A percentile compares a stretch with the other conserved stretches of the same genome.
Conservation (phyloP, 2,113 vertebrate genomes). For the Fregata magnificens region DNA sequence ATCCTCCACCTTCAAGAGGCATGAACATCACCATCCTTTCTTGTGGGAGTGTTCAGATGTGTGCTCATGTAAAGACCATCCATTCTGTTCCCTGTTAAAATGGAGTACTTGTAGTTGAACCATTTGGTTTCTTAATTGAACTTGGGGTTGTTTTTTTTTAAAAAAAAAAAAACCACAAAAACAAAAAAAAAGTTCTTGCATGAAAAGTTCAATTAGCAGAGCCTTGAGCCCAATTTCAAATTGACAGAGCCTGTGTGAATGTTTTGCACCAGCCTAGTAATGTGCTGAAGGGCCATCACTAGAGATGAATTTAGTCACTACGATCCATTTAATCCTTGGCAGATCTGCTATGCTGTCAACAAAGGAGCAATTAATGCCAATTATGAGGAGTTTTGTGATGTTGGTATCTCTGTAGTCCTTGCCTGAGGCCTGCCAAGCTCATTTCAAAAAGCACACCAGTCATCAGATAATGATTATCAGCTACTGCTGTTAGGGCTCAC, state of each 20-base stretch:
- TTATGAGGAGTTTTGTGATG: constrained; percentile 38
- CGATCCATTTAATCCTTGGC: neutral
- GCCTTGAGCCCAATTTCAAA: neutral
- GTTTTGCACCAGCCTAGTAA: neutral
- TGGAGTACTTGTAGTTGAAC: neutral
- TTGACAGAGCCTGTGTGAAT: neutral
- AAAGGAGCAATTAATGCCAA: constrained; percentile 48
- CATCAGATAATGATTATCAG: constrained; percentile 1
- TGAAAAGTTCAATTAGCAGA: neutral
- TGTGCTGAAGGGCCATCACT: neutral
- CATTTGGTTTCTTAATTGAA: neutral
- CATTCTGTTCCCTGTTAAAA: neutral
- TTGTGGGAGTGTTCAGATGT: neutral
- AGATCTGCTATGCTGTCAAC: constrained; percentile 16
- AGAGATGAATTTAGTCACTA: neutral
- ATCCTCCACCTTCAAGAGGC: neutral
- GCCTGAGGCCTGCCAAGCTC: constrained; percentile 15
- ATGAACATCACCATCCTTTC: neutral
- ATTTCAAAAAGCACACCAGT: neutral
- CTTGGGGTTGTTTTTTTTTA: neutral
- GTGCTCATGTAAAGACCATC: neutral
- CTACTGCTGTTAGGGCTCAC: neutral
- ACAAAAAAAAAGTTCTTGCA: neutral
- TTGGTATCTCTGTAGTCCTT: constrained; percentile 11
- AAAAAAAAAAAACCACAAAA: no score